These are phyloP conservation scores for Aphelenchoides besseyi DNA, from an alignment of 1,140 invertebrate genomes.

Conservation along the genomic window DNA sequence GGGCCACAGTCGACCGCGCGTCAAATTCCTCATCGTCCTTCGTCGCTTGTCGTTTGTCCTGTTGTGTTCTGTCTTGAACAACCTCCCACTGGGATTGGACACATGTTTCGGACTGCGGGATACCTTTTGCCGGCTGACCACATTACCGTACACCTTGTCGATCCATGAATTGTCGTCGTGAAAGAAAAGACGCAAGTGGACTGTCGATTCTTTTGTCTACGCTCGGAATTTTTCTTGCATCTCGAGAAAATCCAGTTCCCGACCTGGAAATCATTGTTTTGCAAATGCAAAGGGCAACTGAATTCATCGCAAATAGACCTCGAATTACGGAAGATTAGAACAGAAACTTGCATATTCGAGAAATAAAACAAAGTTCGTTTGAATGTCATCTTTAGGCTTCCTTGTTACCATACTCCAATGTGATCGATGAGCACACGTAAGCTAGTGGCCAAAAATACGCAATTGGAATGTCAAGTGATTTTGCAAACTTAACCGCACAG, in stretches of 20 bases:
- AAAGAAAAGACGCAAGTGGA: neutral
- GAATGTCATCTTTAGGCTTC: too few species aligned
- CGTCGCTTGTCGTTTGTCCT: slow-evolving; percentile 11
- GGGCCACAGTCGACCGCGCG: slow-evolving; percentile 1
- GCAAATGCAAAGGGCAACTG: too few species aligned
- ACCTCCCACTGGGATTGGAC: slow-evolving; percentile 13
- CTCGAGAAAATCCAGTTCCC: slow-evolving; percentile 3
- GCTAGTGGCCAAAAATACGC: too few species aligned
- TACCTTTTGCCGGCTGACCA: neutral
- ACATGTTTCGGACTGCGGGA: slow-evolving; percentile 16
- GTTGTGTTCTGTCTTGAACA: neutral
- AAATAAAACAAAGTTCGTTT: too few species aligned
- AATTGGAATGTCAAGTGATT: too few species aligned
- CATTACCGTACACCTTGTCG: neutral
- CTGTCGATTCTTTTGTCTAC: neutral
- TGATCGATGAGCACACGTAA: too few species aligned
- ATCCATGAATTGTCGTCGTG: slow-evolving; percentile 1
- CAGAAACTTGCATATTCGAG: too few species aligned
- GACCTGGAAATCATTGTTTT: neutral
- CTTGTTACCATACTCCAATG: too few species aligned
- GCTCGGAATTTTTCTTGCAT: neutral
- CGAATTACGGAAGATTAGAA: too few species aligned
- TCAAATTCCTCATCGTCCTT: slow-evolving; percentile 25
- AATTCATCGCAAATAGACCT: too few species aligned
- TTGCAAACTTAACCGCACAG: too few species aligned